phyloP scores from a whole-genome alignment of 2,797 vertebrate species.

The Typhlichthys subterraneus region DNA sequence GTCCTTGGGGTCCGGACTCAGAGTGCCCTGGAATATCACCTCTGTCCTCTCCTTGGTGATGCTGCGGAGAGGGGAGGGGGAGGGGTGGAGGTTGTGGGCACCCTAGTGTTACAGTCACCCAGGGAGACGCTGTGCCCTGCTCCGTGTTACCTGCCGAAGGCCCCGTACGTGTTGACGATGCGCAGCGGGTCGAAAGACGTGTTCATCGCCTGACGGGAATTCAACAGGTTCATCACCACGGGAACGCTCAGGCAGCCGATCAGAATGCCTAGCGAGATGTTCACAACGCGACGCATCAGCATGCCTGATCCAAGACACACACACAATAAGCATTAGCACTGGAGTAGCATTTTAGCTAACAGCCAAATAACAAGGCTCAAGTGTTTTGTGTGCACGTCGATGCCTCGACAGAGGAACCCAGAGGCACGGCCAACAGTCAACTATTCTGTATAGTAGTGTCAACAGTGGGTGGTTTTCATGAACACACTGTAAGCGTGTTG shows the following conservation, averaged over 20 bases:
- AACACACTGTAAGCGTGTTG: slow-evolving; percentile 14
- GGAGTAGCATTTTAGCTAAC: background rate
- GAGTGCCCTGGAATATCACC: slow-evolving; percentile 89
- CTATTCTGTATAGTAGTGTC: too few species aligned
- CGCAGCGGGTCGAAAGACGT: slow-evolving; percentile 89
- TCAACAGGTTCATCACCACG: slow-evolving; percentile 89
- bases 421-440: too few species aligned
- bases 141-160: slow-evolving; percentile 89
- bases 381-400: too few species aligned
- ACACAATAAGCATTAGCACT: background rate
- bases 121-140: background rate
- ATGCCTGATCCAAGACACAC: slow-evolving; percentile 71
- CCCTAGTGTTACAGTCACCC: too few species aligned
- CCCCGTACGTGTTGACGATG: slow-evolving; percentile 96
- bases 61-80: slow-evolving; percentile 58
- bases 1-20: slow-evolving; percentile 81
- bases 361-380: too few species aligned
- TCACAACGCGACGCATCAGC: slow-evolving; percentile 74
- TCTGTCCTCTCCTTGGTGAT: slow-evolving; percentile 93
- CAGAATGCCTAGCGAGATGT: slow-evolving; percentile 83
- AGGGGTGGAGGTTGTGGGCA: background rate
- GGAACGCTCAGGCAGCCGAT: slow-evolving; percentile 88
- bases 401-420: too few species aligned
- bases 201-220: slow-evolving; percentile 91
- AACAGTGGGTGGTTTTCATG: too few species aligned